Evolutionary conservation across 2,888 invertebrate genomes (phyloP).

Genomic region (Crepidodera aurea): DNA sequence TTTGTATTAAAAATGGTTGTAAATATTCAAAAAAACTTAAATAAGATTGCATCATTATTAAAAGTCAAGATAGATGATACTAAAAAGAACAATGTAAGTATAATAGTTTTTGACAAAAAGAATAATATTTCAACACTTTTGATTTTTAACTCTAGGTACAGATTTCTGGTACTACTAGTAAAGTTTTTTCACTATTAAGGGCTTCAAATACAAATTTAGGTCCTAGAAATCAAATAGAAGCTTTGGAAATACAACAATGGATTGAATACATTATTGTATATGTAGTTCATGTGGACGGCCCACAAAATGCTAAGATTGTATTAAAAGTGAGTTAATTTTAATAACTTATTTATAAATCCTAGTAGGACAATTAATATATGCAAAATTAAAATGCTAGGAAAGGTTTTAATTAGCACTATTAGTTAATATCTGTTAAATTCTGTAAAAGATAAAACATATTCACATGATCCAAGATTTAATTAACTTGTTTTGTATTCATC

Average conservation of each 20-base stretch:
- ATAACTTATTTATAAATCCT: no score
- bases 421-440: no score
- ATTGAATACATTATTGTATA: conserved; percentile 57
- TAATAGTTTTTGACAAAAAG: no score
- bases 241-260: conserved; percentile 56
- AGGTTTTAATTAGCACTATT: no score
- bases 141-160: conserved; percentile 4
- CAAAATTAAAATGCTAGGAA: no score
- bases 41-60: conserved; percentile 21
- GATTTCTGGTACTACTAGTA: conserved; percentile 47
- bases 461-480: no score
- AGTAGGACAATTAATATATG: no score
- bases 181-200: conserved; percentile 51
- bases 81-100: conserved; percentile 21
- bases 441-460: no score
- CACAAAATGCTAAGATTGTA: conserved; percentile 42
- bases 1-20: conserved; percentile 25
- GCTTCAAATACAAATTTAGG: conserved; percentile 47
- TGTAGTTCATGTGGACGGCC: conserved; percentile 40
- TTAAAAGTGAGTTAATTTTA: conserved; percentile 51
- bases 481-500: no score
- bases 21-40: conserved; percentile 11
- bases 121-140: neutral
- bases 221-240: conserved; percentile 46
- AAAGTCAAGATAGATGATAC: conserved; percentile 20